These are phyloP conservation scores for Aldabrachelys gigantea DNA, from an alignment of 2,113 vertebrate species.

Conservation along the genomic window DNA sequence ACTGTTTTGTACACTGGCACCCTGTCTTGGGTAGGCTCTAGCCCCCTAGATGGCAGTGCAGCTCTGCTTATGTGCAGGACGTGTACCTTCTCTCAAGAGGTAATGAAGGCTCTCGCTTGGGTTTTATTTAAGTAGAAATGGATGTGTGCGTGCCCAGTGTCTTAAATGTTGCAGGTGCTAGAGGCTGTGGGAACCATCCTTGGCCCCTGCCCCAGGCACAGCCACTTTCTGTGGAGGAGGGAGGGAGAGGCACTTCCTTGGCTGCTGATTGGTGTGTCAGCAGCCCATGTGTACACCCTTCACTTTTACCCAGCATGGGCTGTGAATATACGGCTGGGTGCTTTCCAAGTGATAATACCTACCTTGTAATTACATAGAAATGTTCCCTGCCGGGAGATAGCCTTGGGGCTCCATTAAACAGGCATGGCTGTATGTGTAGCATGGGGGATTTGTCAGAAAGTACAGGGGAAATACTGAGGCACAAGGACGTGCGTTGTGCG, in stretches of 20 bases:
- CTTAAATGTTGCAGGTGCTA: background rate
- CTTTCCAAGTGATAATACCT: background rate
- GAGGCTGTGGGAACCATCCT: rapidly evolving
- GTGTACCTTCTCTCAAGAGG: background rate
- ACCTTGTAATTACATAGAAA: background rate
- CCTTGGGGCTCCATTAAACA: background rate
- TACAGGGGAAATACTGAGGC: too few species aligned
- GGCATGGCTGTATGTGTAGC: too few species aligned
- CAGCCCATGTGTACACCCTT: background rate
- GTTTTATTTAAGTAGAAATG: background rate
- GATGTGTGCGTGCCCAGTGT: background rate
- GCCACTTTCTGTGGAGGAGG: background rate
- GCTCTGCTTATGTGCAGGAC: background rate
- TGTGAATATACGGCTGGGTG: background rate
- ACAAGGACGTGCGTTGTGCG: background rate
- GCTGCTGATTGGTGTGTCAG: background rate
- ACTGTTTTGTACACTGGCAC: background rate
- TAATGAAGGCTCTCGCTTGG: background rate
- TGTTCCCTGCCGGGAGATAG: background rate
- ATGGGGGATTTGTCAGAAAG: too few species aligned
- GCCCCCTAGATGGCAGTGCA: background rate
- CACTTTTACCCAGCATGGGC: background rate
- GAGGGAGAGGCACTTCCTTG: background rate
- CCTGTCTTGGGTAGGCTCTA: background rate
- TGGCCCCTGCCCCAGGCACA: background rate